Percentiles rank a stretch among this genome's conserved stretches.
These are phyloP conservation scores for Vandiemenella viatica DNA, from an alignment of 2,888 invertebrate species.

Conservation along the genomic window DNA sequence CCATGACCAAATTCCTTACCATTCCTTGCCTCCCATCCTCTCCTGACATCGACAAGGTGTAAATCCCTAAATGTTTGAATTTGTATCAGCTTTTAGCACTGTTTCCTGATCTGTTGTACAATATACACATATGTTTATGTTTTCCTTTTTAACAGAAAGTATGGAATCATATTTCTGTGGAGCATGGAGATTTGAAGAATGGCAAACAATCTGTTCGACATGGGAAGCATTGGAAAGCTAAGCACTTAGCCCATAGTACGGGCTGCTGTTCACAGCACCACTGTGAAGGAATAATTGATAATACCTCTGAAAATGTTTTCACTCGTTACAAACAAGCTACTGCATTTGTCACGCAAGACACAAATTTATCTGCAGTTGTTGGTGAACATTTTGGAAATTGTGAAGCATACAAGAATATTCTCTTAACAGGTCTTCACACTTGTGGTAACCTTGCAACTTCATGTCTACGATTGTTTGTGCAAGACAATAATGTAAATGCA, in stretches of 20 bases:
- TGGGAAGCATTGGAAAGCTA: slow-evolving; percentile 27
- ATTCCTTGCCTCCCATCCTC: no score
- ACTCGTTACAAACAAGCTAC: slow-evolving; percentile 41
- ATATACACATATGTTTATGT: no score
- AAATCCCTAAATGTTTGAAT: no score
- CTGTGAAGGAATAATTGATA: not conserved
- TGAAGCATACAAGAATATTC: slow-evolving; percentile 11
- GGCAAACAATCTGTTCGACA: slow-evolving; percentile 14
- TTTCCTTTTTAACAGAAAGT: not conserved
- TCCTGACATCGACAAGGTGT: no score
- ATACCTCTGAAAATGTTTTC: not conserved
- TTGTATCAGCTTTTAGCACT: no score
- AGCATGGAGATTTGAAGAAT: not conserved
- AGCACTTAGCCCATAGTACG: not conserved
- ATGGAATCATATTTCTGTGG: not conserved
- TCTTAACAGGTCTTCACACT: slow-evolving; percentile 63
- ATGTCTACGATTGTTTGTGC: slow-evolving; percentile 50
- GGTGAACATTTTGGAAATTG: slow-evolving; percentile 2
- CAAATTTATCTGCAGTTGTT: slow-evolving; percentile 35
- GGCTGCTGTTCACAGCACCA: not conserved
- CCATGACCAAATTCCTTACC: no score
- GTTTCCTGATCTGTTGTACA: no score
- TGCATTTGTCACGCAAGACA: slow-evolving; percentile 41
- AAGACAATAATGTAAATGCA: slow-evolving; percentile 36
- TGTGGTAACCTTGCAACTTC: slow-evolving; percentile 72